Conservation (phyloP, 2,888 invertebrate genomes). For the Agonopterix subpropinquella region DNA sequence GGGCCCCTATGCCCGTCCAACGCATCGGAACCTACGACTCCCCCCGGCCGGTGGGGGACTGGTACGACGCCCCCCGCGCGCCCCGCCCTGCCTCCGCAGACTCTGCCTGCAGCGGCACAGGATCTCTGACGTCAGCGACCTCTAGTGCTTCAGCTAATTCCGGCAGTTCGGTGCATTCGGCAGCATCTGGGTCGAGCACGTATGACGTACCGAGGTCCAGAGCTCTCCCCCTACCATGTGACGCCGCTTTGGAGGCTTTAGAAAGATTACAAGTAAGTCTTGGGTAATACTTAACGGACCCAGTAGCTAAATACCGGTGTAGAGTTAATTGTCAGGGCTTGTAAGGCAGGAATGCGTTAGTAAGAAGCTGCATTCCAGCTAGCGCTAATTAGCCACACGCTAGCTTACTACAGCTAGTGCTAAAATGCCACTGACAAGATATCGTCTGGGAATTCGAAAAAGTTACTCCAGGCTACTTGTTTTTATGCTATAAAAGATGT, state of each 20-base stretch:
- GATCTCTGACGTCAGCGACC: constrained; percentile 65
- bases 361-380: no score
- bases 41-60: constrained; percentile 55
- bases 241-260: constrained; percentile 65
- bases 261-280: constrained; percentile 73
- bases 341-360: neutral
- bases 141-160: constrained; percentile 69
- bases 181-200: constrained; percentile 63
- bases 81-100: constrained; percentile 73
- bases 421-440: no score
- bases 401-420: no score
- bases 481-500: no score
- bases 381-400: no score
- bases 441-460: no score
- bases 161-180: constrained; percentile 62
- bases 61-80: constrained; percentile 68
- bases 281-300: neutral
- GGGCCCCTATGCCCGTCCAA: constrained; percentile 74
- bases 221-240: constrained; percentile 65
- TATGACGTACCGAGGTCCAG: constrained; percentile 67
- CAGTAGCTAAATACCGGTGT: constrained; percentile 2
- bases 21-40: constrained; percentile 85
- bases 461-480: no score
- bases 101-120: constrained; percentile 73
- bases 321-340: no score